phyloP scores from a whole-genome alignment of 2,797 vertebrate species.

The Rhinichthys osculus region DNA sequence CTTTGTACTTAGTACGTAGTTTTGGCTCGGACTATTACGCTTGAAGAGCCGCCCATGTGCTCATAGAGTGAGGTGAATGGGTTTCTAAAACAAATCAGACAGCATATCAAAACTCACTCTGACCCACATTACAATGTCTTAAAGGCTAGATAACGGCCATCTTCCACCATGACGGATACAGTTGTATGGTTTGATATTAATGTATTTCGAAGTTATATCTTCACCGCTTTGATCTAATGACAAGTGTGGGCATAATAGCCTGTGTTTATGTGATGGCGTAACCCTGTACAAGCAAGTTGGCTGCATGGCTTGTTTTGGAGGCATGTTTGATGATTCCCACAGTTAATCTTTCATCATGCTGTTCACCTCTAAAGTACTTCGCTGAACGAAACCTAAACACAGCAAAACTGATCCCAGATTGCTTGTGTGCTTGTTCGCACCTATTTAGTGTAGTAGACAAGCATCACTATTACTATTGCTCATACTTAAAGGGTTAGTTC shows the following conservation, averaged over 20 bases:
- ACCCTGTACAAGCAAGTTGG: not conserved
- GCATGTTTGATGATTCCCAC: conserved; percentile 15
- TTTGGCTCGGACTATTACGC: not conserved
- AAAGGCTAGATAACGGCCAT: not conserved
- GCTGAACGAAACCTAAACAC: not conserved
- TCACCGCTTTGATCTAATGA: conserved; percentile 6
- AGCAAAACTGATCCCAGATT: not conserved
- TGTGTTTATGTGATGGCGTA: not conserved
- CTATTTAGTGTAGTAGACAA: not conserved
- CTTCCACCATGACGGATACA: not conserved
- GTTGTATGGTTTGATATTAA: not conserved
- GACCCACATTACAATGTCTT: not conserved
- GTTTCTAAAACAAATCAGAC: not conserved
- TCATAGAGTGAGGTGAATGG: not conserved
- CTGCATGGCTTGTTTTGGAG: not conserved
- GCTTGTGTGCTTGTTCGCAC: not conserved
- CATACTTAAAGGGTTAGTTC: too few species aligned
- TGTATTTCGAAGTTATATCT: not conserved
- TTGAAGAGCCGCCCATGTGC: not conserved
- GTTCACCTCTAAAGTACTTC: not conserved
- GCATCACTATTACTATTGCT: not conserved
- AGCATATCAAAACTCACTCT: not conserved
- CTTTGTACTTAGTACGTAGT: not conserved
- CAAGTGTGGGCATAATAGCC: not conserved
- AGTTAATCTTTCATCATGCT: not conserved